Percentiles rank a stretch among this genome's conserved stretches.
phyloP scores from a whole-genome alignment of 1,140 invertebrate genomes.

The Euglossa dilemma region DNA sequence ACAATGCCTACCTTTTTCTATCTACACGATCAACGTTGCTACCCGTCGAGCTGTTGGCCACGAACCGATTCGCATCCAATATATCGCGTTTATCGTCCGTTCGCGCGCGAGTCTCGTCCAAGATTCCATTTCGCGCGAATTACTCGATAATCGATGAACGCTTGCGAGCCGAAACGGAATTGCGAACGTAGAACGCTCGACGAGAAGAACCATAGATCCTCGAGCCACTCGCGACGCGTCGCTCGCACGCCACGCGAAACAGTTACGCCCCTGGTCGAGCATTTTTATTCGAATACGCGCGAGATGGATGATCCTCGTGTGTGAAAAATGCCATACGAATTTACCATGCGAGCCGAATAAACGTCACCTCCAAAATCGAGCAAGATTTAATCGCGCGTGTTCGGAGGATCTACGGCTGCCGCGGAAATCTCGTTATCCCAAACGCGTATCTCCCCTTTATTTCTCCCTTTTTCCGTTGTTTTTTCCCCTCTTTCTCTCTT shows the following conservation, averaged over 20 bases:
- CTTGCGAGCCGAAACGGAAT: not conserved
- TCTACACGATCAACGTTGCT: not conserved
- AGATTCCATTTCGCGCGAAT: no score
- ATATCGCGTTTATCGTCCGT: no score
- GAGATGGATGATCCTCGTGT: conserved; percentile 18
- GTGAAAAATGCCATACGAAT: conserved; percentile 28
- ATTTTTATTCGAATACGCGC: conserved; percentile 11
- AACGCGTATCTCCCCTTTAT: not conserved
- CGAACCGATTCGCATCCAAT: conserved; percentile 7
- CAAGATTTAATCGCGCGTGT: conserved; percentile 15
- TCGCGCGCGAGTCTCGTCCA: no score
- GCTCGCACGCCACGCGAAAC: conserved; percentile 3
- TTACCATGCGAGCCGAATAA: conserved; percentile 15
- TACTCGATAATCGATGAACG: no score
- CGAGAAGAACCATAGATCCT: not conserved
- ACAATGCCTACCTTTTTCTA: not conserved
- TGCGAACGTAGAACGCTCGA: not conserved
- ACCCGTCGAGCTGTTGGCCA: conserved; percentile 8
- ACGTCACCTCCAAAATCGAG: conserved; percentile 15
- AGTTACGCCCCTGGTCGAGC: not conserved
- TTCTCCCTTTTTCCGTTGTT: not conserved
- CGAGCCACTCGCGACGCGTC: not conserved
- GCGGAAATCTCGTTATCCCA: conserved; percentile 16
- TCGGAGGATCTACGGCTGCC: not conserved
- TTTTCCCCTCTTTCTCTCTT: not conserved